Evolutionary conservation across 1,140 invertebrate species (phyloP).

Genomic region (Temnothorax curvispinosus): DNA sequence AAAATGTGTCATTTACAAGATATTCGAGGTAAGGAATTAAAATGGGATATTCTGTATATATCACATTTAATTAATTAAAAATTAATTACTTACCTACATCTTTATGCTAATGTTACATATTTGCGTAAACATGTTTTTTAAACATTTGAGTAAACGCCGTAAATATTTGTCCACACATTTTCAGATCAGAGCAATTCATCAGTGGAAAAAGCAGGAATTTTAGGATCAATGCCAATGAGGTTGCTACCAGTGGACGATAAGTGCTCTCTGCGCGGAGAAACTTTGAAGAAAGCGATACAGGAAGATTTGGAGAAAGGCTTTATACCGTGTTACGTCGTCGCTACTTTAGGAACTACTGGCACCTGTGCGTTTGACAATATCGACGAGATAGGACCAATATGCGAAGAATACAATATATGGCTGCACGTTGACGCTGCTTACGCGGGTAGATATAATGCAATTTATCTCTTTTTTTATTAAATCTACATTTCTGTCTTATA

Average conservation of each 20-base stretch:
- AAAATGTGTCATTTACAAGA: too few species aligned
- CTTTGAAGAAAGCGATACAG: conserved; percentile 90
- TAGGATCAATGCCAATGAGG: conserved; percentile 93
- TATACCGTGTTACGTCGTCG: conserved; percentile 93
- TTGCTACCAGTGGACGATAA: conserved; percentile 92
- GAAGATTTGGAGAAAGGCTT: conserved; percentile 90
- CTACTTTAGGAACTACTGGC: conserved; percentile 96
- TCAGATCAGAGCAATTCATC: conserved; percentile 95
- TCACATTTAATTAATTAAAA: too few species aligned
- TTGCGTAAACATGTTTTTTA: not conserved
- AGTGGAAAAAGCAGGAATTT: conserved; percentile 94
- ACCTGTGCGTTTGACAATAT: conserved; percentile 97
- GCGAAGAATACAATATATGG: conserved; percentile 92
- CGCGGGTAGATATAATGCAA: conserved; percentile 85
- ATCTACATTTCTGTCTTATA: not conserved
- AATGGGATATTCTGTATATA: too few species aligned
- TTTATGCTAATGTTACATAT: not conserved
- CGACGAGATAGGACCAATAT: conserved; percentile 92
- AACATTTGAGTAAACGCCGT: too few species aligned
- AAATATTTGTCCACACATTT: not conserved
- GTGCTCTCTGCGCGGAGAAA: conserved; percentile 91
- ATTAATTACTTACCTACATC: not conserved
- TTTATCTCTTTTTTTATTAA: not conserved
- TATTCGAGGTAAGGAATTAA: too few species aligned
- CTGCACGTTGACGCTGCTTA: conserved; percentile 96